phyloP scores from a whole-genome alignment of 2,113 vertebrate genomes.

The Alligator sinensis region DNA sequence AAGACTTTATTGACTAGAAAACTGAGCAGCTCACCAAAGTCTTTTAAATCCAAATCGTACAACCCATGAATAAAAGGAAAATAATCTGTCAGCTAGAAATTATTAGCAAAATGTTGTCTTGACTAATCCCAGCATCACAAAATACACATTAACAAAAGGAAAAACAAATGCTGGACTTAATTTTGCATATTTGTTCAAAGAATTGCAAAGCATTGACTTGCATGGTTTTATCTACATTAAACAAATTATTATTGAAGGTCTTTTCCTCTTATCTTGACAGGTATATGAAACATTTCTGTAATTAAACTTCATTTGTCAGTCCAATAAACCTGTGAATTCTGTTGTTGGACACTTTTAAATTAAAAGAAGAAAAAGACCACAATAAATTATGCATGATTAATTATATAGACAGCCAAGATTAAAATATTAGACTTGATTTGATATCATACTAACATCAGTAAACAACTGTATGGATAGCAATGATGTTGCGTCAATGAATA shows the following conservation, averaged over 20 bases:
- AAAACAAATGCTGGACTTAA: neutral
- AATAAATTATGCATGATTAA: neutral
- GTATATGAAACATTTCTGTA: neutral
- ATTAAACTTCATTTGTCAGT: neutral
- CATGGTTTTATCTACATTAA: neutral
- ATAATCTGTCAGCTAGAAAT: neutral
- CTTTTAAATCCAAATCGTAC: neutral
- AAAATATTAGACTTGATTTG: conserved; percentile 5
- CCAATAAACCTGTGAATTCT: neutral
- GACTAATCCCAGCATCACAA: neutral
- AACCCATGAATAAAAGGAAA: neutral
- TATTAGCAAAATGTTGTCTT: neutral
- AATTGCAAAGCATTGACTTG: neutral
- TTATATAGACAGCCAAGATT: neutral
- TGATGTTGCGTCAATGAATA: neutral
- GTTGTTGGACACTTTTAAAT: neutral
- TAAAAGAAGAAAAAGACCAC: neutral
- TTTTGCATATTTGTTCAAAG: neutral
- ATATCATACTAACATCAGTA: neutral
- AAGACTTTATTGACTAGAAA: neutral
- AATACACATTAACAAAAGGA: neutral
- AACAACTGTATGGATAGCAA: neutral
- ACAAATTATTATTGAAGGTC: neutral
- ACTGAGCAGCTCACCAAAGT: neutral
- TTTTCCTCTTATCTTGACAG: neutral